Evolutionary conservation across 2,113 vertebrate genomes (phyloP).

Genomic region (Chinchilla lanigera): DNA sequence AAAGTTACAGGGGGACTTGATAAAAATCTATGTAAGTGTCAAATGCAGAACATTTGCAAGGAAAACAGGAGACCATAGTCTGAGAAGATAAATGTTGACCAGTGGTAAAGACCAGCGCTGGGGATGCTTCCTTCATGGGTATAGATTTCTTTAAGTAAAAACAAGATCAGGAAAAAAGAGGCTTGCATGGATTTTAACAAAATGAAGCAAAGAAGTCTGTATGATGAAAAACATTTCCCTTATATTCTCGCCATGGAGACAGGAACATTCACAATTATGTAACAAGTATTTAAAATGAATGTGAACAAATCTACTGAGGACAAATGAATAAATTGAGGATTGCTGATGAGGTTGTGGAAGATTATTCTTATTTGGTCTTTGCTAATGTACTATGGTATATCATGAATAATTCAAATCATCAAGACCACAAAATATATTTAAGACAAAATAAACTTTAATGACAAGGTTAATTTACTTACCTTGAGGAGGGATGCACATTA

Average conservation of each 20-base stretch:
- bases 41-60: neutral
- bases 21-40: neutral
- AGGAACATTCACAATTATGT: neutral
- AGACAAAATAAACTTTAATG: neutral
- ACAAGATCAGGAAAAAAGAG: neutral
- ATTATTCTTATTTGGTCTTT: neutral
- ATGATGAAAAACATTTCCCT: neutral
- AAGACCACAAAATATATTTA: neutral
- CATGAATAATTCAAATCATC: neutral
- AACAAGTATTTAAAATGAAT: neutral
- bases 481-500: neutral
- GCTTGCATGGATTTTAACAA: neutral
- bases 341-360: neutral
- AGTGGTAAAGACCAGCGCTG: neutral
- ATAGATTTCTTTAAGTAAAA: conserved; percentile 11
- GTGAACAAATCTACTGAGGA: neutral
- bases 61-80: neutral
- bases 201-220: neutral
- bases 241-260: neutral
- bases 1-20: neutral
- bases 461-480: conserved; percentile 35
- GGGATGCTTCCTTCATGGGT: neutral
- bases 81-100: neutral
- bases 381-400: neutral
- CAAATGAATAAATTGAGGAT: neutral